Percentiles rank a stretch among this genome's conserved stretches.
Evolutionary conservation across 2,888 invertebrate genomes (phyloP).

Genomic region (Drosophila leonis): DNA sequence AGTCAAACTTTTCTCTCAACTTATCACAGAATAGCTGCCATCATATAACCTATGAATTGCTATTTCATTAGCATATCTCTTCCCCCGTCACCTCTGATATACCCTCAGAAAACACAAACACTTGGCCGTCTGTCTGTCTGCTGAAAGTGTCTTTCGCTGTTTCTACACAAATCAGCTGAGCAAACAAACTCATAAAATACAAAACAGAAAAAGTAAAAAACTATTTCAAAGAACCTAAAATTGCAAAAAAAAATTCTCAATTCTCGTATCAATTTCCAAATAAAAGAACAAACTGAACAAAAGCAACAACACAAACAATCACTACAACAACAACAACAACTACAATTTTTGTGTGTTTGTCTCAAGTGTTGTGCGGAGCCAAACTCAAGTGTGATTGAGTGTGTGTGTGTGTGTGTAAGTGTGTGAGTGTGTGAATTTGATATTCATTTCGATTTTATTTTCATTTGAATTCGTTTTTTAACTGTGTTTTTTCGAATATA

Average conservation of each 20-base stretch:
- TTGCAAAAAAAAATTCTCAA: constrained; percentile 19
- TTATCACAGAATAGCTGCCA: background rate
- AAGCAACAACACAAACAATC: constrained; percentile 3
- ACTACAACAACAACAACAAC: constrained; percentile 7
- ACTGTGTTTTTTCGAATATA: background rate
- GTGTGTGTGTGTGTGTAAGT: constrained; percentile 1
- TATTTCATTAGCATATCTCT: background rate
- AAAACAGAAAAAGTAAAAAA: background rate
- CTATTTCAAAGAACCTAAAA: constrained; percentile 10
- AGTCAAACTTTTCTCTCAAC: background rate
- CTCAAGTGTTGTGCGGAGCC: constrained; percentile 5
- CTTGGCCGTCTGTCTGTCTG: background rate
- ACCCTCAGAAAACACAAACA: background rate
- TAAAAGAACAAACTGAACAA: constrained; percentile 16
- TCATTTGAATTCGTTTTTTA: background rate
- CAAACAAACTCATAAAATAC: constrained; percentile 19
- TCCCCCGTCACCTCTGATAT: background rate
- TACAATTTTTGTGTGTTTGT: background rate
- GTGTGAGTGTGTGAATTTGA: constrained; percentile 30
- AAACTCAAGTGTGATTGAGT: constrained; percentile 9
- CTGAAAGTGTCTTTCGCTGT: constrained; percentile 1
- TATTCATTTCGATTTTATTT: constrained; percentile 55
- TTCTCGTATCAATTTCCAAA: constrained; percentile 40
- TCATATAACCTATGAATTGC: background rate
- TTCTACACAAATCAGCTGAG: constrained; percentile 16